Evolutionary conservation across 2,797 vertebrate genomes (phyloP).

Genomic region (Loriculus beryllinus): DNA sequence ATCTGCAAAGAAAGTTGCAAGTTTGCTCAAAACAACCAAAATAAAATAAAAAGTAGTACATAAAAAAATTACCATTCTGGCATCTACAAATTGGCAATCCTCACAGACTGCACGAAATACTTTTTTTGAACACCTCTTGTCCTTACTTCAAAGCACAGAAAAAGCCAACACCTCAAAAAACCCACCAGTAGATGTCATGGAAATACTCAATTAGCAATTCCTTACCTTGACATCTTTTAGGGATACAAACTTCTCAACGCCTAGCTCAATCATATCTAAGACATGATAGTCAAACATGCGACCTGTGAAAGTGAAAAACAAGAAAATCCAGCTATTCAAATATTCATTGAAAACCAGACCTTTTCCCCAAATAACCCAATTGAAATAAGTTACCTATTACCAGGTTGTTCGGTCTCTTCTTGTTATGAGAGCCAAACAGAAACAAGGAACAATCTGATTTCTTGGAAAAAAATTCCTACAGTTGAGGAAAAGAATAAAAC

Average conservation of each 20-base stretch:
- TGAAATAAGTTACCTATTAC: slow-evolving; percentile 84
- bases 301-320: slow-evolving; percentile 74
- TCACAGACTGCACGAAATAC: fast-evolving
- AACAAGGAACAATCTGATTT: slow-evolving; percentile 94
- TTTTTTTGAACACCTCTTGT: neutral
- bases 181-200: slow-evolving; percentile 38
- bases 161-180: neutral
- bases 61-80: neutral
- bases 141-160: neutral
- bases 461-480: slow-evolving; percentile 97
- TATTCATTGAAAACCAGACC: neutral
- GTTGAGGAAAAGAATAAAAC: neutral
- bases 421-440: slow-evolving; percentile 96
- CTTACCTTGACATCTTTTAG: slow-evolving; percentile 90
- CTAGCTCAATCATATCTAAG: slow-evolving; percentile 95
- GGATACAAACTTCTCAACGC: slow-evolving; percentile 88
- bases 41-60: neutral
- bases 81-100: neutral
- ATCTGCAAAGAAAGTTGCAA: neutral
- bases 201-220: neutral
- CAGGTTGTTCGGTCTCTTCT: slow-evolving; percentile 95
- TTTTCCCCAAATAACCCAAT: neutral
- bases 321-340: neutral
- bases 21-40: neutral
- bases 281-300: slow-evolving; percentile 96